Evolutionary conservation across 92 coral and sea anemone species (phyloP), one percentile per base, ranked within the genome.

Genomic region (Scolanthus callimorphus): DNA sequence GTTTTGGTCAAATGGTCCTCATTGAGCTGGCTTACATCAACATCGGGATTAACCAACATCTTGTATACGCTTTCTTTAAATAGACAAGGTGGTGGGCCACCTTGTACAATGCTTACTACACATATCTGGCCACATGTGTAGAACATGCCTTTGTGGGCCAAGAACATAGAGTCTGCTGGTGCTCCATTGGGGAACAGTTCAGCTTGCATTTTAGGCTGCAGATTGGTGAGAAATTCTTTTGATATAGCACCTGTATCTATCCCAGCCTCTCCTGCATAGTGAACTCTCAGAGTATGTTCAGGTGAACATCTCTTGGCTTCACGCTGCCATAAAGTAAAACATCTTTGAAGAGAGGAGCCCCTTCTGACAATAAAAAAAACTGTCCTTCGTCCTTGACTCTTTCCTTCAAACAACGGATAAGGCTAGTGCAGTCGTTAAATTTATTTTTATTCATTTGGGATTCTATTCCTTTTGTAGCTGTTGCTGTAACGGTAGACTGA

Each of bases 221-320:
- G 62, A 38, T 39, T 26, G 24, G 78, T 43, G 19, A 81, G 62
- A 53, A 68, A 81, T 57, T 81, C 78, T 49, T 73, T 59, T 11
- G 80, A 81, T 59, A 74, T 54, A 49, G 77, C 88, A 55, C 83
- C 88, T 23, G 70, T 45, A 58, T 81, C 88, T 31, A 75, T 67
- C n/a, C 83, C 74, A 41, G 44, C 70, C 55, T 80, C 77, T 30
- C 87, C 82, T 23, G 77, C 77, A 69, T 67, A 81, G 76, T 69
- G 78, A 21, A 75, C 83, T 52, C 61, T 62, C 48, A 75, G 39
- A 28, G 39, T 46, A 29, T 76, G 61, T 51, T 69, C 76, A 4
- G 88, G 82, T 20, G 70, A 29, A 28, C 45, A 63, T 58, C 39
- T 76, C 29, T 49, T 63, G 27, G 74, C 53, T 49, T 82, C 74